Evolutionary conservation across 2,888 invertebrate species (phyloP).

Genomic region (Hydrotaea cyrtoneurina): DNA sequence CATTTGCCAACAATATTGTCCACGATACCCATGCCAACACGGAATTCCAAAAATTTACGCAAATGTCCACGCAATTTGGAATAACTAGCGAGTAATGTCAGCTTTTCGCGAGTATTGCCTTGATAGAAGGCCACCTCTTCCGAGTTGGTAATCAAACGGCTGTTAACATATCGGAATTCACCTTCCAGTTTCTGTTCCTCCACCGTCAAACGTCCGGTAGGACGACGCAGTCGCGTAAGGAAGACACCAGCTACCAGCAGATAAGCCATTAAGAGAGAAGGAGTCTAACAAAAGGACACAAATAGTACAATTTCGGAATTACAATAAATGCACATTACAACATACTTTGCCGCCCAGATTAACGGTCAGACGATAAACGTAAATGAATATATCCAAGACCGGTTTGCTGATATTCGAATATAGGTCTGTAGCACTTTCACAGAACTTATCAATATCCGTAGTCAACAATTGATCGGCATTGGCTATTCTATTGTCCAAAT

Average conservation of each 20-base stretch:
- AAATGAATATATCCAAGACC: conserved; percentile 95
- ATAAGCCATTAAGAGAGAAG: conserved; percentile 93
- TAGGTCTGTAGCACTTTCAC: conserved; percentile 95
- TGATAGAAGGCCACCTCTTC: conserved; percentile 91
- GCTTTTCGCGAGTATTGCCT: conserved; percentile 92
- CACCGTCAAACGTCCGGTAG: conserved; percentile 93
- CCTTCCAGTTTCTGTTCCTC: conserved; percentile 98
- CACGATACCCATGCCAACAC: conserved; percentile 94
- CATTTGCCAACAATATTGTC: conserved; percentile 99
- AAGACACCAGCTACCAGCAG: conserved; percentile 92
- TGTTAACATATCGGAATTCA: conserved; percentile 98
- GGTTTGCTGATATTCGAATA: conserved; percentile 99
- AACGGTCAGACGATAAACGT: conserved; percentile 93
- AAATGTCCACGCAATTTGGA: conserved; percentile 92
- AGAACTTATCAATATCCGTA: conserved; percentile 98
- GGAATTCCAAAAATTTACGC: conserved; percentile 92
- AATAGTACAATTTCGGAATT: not conserved
- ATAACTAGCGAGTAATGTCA: conserved; percentile 93
- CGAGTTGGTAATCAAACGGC: conserved; percentile 96
- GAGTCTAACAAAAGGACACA: conserved; percentile 84
- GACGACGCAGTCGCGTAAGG: conserved; percentile 92
- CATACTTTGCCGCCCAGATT: conserved; percentile 90
- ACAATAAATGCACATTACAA: not conserved
- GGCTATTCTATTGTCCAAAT: conserved; percentile 95
- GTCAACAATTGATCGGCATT: conserved; percentile 98